Conservation (phyloP, 2,888 invertebrate genomes). For the Mesoligia furuncula region DNA sequence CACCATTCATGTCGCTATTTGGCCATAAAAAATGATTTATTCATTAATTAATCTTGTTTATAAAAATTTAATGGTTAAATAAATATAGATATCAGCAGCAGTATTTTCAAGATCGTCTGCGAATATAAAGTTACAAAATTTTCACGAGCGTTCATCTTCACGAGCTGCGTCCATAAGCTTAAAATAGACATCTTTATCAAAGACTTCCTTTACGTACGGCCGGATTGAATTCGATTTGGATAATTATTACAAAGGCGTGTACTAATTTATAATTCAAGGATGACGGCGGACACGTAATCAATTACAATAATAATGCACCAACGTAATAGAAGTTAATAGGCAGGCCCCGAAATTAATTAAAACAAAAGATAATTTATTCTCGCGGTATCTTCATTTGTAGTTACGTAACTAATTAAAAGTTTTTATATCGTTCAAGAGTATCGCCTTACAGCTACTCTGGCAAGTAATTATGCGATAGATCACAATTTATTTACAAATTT, state of each 20-base stretch:
- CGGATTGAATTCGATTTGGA: constrained; percentile 78
- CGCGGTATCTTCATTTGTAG: constrained; percentile 56
- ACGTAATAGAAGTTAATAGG: constrained; percentile 61
- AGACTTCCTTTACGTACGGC: constrained; percentile 78
- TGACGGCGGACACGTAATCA: constrained; percentile 68
- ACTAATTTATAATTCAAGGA: constrained; percentile 75
- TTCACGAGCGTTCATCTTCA: constrained; percentile 72
- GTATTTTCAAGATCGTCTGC: neutral
- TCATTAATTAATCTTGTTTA: neutral
- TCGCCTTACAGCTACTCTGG: constrained; percentile 8
- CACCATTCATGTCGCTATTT: constrained; percentile 2
- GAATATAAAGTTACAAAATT: constrained; percentile 53
- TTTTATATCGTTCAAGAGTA: constrained; percentile 46
- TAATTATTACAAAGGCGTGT: constrained; percentile 73
- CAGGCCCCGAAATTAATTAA: constrained; percentile 59
- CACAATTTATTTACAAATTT: constrained; percentile 21
- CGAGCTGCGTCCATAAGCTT: constrained; percentile 62
- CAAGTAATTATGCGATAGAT: neutral
- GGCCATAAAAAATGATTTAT: constrained; percentile 4
- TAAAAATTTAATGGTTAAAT: neutral
- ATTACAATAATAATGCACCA: constrained; percentile 66
- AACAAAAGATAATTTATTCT: constrained; percentile 67
- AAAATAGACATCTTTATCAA: constrained; percentile 86
- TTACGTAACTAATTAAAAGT: constrained; percentile 57
- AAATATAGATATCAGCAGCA: neutral